Percentiles rank a stretch among this genome's conserved stretches.
phyloP scores from a whole-genome alignment of 2,888 invertebrate species.

The Deroplatys truncata region DNA sequence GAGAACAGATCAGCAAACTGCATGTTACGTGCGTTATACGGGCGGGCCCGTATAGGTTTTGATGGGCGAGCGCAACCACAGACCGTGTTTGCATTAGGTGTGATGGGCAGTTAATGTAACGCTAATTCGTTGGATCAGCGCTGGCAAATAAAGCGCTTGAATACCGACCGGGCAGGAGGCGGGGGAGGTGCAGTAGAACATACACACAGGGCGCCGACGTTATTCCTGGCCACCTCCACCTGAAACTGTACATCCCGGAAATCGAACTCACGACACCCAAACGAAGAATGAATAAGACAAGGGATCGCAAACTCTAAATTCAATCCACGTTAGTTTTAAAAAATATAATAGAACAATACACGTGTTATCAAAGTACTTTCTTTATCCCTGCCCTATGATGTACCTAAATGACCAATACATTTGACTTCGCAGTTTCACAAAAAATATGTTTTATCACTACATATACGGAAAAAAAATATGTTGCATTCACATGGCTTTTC shows the following conservation, averaged over 20 bases:
- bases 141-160: slow-evolving; percentile 14
- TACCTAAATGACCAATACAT: too few species aligned
- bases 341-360: too few species aligned
- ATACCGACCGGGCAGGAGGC: background rate
- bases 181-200: background rate
- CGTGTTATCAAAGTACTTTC: too few species aligned
- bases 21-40: slow-evolving; percentile 9
- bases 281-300: too few species aligned
- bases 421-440: too few species aligned
- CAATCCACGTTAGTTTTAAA: too few species aligned
- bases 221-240: slow-evolving; percentile 5
- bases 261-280: background rate
- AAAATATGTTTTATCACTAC: too few species aligned
- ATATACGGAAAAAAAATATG: too few species aligned
- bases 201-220: background rate
- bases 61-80: slow-evolving; percentile 15
- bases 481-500: too few species aligned
- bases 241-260: background rate
- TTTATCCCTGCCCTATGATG: too few species aligned
- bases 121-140: slow-evolving; percentile 18
- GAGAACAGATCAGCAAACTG: slow-evolving; percentile 14
- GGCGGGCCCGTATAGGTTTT: slow-evolving; percentile 17
- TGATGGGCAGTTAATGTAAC: slow-evolving; percentile 18
- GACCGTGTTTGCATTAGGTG: slow-evolving; percentile 17
- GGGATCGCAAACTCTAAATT: too few species aligned